phyloP scores from a whole-genome alignment of 2,888 invertebrate species.

The Galeopsomyia nigrocyanea region DNA sequence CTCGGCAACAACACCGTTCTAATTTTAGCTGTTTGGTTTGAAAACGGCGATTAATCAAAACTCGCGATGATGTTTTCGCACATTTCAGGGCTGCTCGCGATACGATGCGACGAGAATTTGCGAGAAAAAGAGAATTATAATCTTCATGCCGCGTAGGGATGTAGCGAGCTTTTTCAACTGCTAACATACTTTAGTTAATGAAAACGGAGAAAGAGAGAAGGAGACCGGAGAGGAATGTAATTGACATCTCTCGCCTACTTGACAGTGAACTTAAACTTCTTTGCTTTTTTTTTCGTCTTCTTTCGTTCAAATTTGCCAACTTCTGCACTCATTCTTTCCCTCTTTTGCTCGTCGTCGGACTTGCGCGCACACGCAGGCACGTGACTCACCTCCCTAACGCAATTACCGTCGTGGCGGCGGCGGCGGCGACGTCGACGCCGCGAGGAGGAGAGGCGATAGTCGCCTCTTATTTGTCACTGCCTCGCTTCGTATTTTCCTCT shows the following conservation, averaged over 20 bases:
- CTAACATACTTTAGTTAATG: no score
- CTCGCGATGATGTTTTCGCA: no score
- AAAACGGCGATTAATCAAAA: no score
- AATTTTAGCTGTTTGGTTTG: no score
- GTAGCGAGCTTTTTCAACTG: no score
- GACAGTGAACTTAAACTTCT: constrained; percentile 14
- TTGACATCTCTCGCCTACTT: background rate
- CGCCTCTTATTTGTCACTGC: constrained; percentile 42
- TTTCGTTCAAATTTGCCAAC: background rate
- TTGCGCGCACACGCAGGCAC: constrained; percentile 12
- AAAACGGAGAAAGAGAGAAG: no score
- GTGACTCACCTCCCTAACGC: constrained; percentile 43
- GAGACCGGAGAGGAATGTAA: constrained; percentile 2
- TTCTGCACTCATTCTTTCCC: background rate
- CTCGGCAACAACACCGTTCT: no score
- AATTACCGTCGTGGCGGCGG: constrained; percentile 39
- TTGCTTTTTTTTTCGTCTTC: constrained; percentile 11
- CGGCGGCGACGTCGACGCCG: background rate
- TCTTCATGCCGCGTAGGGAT: no score
- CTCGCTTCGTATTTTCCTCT: constrained; percentile 33
- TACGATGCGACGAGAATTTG: no score
- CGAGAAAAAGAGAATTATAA: no score
- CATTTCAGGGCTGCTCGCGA: no score
- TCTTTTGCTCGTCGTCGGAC: background rate
- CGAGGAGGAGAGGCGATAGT: constrained; percentile 8